These are phyloP conservation scores for Trididemnum nubilum DNA, from an alignment of 23 tunicate genomes.

Conservation along the genomic window DNA sequence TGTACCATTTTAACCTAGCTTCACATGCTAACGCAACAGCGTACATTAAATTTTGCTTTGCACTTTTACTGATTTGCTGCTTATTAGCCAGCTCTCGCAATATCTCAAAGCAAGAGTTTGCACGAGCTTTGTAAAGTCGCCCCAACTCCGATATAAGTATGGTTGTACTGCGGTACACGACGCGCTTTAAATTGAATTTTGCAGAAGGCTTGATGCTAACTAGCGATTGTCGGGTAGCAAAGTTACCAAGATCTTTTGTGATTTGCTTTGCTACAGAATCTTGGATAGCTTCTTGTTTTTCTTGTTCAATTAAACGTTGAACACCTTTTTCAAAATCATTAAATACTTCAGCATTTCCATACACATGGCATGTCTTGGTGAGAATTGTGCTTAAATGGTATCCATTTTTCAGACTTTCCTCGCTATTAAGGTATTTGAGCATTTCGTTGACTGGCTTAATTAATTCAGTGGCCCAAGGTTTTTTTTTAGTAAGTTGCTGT, in stretches of 20 bases:
- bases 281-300: background rate
- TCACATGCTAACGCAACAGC: conserved; percentile 19
- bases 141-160: background rate
- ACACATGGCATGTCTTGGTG: conserved; percentile 33
- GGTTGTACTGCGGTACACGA: background rate
- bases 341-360: conserved; percentile 25
- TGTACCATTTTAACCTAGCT: background rate
- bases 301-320: no score
- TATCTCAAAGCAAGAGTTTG: conserved; percentile 1
- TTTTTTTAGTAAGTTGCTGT: conserved; percentile 19
- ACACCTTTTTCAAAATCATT: conserved; percentile 2
- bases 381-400: conserved; percentile 35
- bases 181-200: background rate
- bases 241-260: background rate
- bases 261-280: background rate
- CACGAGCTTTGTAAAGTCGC: background rate
- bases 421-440: conserved; percentile 21
- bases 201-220: no score
- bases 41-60: conserved; percentile 4
- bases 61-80: background rate
- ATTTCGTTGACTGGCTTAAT: conserved; percentile 52
- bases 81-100: background rate
- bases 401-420: conserved; percentile 19
- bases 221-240: background rate
- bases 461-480: conserved; percentile 46